Conservation (phyloP, 2,888 invertebrate species). For the Notocelia uddmanniana region DNA sequence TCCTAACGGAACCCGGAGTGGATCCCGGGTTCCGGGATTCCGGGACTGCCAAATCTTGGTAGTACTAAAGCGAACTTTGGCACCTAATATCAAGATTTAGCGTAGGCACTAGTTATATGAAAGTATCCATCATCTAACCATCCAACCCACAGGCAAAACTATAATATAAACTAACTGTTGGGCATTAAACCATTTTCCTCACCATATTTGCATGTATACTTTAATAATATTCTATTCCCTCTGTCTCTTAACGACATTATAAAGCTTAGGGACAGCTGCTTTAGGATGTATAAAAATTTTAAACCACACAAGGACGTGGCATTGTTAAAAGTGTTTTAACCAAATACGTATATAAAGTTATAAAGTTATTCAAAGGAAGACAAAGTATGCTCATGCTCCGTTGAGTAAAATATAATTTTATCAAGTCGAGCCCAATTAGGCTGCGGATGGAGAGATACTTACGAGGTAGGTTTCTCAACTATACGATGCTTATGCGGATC, state of each 20-base stretch:
- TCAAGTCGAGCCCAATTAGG: background rate
- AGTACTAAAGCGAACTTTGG: too few species aligned
- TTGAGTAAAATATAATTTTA: background rate
- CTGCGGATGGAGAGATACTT: constrained; percentile 62
- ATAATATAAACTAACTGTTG: too few species aligned
- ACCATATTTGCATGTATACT: background rate
- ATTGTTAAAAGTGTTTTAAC: too few species aligned
- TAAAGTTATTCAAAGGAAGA: background rate
- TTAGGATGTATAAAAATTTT: background rate
- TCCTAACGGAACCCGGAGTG: too few species aligned
- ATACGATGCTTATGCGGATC: constrained; percentile 90
- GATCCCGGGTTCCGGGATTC: too few species aligned
- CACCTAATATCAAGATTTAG: too few species aligned
- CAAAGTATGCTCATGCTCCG: background rate
- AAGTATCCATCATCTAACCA: too few species aligned
- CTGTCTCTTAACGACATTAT: background rate
- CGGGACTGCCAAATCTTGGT: too few species aligned
- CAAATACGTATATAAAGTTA: background rate
- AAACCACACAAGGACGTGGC: background rate
- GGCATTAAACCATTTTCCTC: too few species aligned
- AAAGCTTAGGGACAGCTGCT: background rate
- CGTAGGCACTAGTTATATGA: too few species aligned
- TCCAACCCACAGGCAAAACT: too few species aligned
- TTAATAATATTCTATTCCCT: too few species aligned
- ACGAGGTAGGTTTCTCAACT: constrained; percentile 90